Conservation (phyloP, 2,797 vertebrate species). For the Amblyraja radiata region DNA sequence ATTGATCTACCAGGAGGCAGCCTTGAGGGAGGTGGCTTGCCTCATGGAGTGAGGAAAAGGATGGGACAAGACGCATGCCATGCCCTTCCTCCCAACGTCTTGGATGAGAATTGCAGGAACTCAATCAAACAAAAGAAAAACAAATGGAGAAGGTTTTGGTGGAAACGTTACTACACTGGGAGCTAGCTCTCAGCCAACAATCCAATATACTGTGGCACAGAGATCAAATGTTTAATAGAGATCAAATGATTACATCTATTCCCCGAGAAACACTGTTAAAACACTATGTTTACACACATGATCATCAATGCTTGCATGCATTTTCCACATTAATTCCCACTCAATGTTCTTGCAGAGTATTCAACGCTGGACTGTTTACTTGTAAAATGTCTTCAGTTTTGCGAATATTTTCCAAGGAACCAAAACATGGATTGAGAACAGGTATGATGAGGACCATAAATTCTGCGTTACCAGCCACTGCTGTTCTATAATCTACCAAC, state of each 20-base stretch:
- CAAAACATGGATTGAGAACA: neutral
- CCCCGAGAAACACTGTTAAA: neutral
- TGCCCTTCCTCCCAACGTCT: neutral
- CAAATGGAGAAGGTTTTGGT: neutral
- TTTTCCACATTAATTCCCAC: neutral
- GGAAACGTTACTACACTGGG: neutral
- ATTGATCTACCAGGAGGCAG: slow-evolving; percentile 3
- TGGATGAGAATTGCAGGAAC: neutral
- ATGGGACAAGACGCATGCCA: neutral
- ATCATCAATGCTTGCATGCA: neutral
- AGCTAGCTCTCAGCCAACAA: neutral
- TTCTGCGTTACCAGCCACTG: neutral
- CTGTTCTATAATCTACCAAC: neutral
- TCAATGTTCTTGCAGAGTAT: neutral
- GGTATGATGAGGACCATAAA: neutral
- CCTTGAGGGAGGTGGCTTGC: neutral
- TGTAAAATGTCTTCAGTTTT: neutral
- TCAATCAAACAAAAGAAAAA: neutral
- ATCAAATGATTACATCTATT: neutral
- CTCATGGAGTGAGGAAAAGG: neutral
- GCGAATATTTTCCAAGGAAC: neutral
- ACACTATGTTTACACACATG: neutral
- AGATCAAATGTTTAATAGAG: neutral
- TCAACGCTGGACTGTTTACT: neutral
- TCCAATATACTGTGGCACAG: neutral